Base-by-base conservation (phyloP, 2,888 invertebrate species). In the Epinotia brunnichana region DNA sequence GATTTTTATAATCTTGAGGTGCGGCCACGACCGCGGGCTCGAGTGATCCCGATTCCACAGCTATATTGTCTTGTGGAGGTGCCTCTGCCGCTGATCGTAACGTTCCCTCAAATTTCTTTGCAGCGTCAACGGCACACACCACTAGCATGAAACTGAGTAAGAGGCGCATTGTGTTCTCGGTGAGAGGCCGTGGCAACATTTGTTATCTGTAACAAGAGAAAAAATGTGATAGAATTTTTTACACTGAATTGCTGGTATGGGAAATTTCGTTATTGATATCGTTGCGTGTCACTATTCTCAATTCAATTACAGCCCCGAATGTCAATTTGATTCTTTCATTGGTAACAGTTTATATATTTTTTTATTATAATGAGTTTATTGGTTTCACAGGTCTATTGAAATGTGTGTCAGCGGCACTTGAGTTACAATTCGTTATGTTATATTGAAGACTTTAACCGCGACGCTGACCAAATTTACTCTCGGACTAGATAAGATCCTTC, bases 161-260 rank as follows among this genome's bases (percentile, higher is more conserved):
- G 81, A 92, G 83, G 87, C 91, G 88, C 93, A 93, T 93, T 84
- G 87, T 92, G 78, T 81, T 85, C 79, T 84, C 83, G 79, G 82
- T 80, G 79, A 86, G 83, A 80, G 86, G 87, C 88, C 91, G 91
- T 90, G 88, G 90, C 87, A 90, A 86, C 87, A 90, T 90, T 87
- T 77, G 84, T 85, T 89, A 89, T 91, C 92, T 93, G 91, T 81
- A 93, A 92, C 91, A 92, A 92, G 86, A 84, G 85, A 87, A 84
- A 82, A 82, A 82, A 80, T 82, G 21, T 69, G 61, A 62, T 73
- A 66, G 39, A 57, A 17, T 64, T 51, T 57, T 44, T 35, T 29
- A 51, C 44, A 82, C 83, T 21, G 81, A 87, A 85, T 84, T 83
- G 82, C 75, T 76, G 83, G 83, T 83, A 84, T 81, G 75, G 82